Conservation (phyloP, 2,113 vertebrate species). For the Anthoscopus minutus region DNA sequence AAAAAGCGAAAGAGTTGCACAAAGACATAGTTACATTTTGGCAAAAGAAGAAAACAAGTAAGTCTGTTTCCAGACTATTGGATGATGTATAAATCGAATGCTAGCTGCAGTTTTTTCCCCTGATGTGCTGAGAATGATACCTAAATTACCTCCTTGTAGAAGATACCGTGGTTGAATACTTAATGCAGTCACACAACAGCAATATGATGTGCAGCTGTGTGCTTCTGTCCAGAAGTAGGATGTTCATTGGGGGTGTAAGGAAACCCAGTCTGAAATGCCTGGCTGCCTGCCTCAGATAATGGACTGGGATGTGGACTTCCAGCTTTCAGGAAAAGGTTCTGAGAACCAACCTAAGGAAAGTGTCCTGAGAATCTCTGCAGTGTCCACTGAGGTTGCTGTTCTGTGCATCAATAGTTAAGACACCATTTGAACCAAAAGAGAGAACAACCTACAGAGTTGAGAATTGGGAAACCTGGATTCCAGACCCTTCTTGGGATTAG, state of each 20-base stretch:
- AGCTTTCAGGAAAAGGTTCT: background rate
- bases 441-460: background rate
- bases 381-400: background rate
- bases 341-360: background rate
- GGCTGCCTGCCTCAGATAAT: background rate
- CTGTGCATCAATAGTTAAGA: background rate
- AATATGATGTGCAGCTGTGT: background rate
- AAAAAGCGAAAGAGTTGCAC: conserved; percentile 82
- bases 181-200: background rate
- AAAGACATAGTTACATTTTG: conserved; percentile 81
- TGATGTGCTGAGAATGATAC: background rate
- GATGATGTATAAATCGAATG: accelerated
- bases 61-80: conserved; percentile 14
- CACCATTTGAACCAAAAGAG: background rate
- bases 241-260: background rate
- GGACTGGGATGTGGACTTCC: background rate
- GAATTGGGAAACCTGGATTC: background rate
- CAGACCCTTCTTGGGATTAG: background rate
- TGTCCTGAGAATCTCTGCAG: background rate
- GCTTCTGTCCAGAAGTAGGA: background rate
- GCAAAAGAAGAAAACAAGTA: conserved; percentile 90
- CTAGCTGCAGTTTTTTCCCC: background rate
- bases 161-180: background rate
- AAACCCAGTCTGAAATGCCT: background rate
- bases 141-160: background rate